phyloP scores from a whole-genome alignment of 2,797 vertebrate species.

The Dendrocincla tyrannina region DNA sequence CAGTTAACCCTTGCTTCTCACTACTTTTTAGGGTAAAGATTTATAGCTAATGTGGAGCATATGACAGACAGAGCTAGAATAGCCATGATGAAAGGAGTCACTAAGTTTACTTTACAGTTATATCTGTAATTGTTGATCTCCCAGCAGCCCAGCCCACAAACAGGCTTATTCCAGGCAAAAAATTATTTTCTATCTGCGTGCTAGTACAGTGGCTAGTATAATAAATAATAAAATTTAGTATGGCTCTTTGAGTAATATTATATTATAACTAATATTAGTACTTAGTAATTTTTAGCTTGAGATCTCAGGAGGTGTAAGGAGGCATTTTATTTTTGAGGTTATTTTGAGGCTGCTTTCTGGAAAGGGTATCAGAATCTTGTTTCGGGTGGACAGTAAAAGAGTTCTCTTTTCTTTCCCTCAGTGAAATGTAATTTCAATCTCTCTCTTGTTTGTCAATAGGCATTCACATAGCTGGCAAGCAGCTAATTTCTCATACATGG shows the following conservation, averaged over 20 bases:
- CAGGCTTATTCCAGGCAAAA: neutral
- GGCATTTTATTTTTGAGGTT: neutral
- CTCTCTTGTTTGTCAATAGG: fast-evolving
- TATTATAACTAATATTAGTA: neutral
- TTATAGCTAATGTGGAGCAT: neutral
- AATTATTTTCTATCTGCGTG: neutral
- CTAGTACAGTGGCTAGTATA: neutral
- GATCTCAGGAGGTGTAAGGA: neutral
- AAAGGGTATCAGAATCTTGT: neutral
- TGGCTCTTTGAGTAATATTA: neutral
- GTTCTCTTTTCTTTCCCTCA: neutral
- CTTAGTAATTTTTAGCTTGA: neutral
- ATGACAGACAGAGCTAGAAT: neutral
- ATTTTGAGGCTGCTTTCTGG: neutral
- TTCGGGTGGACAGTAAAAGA: neutral
- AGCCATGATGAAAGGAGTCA: neutral
- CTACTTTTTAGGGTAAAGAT: neutral
- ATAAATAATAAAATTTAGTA: neutral
- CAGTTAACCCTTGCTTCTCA: neutral
- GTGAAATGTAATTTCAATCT: neutral
- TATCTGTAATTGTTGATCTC: neutral
- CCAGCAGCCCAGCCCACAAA: neutral
- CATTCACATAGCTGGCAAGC: neutral
- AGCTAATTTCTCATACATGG: neutral
- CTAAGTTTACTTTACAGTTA: neutral